These are phyloP conservation scores for Noctilio leporinus DNA, from an alignment of 2,113 vertebrate species.

Conservation along the genomic window DNA sequence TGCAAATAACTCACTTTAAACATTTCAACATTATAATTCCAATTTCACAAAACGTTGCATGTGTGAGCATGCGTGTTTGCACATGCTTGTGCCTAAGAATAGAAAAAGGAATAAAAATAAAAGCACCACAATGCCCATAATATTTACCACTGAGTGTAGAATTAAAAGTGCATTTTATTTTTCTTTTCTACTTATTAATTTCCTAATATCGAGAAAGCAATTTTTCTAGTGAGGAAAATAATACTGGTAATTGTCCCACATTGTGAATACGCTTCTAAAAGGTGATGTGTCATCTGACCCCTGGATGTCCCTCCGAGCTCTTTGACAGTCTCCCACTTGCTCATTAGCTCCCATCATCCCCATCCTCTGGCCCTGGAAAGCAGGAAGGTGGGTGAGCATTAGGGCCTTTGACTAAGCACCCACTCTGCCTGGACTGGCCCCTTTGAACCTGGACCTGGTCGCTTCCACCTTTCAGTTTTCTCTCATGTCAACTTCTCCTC, in stretches of 20 bases:
- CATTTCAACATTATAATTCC: neutral
- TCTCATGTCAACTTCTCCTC: conserved; percentile 62
- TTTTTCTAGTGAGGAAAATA: neutral
- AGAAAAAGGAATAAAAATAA: neutral
- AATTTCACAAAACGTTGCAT: neutral
- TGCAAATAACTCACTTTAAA: neutral
- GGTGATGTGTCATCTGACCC: neutral
- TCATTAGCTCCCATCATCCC: neutral
- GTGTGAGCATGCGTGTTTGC: neutral
- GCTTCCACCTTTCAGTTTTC: rapidly evolving
- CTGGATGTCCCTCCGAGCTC: neutral
- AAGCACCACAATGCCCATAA: neutral
- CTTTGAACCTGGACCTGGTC: neutral
- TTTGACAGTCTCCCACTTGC: neutral
- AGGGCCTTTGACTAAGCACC: neutral
- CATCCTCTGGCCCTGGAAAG: neutral
- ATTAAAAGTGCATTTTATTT: neutral
- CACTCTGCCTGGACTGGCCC: neutral
- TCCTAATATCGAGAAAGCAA: neutral
- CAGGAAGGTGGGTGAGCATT: neutral
- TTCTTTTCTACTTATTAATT: neutral
- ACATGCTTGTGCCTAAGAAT: neutral
- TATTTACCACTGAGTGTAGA: neutral
- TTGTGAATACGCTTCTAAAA: neutral
- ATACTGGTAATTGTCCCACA: neutral